A percentile compares a stretch with the other conserved stretches of the same genome.
phyloP scores from a whole-genome alignment of 2,113 vertebrate species.

The Oncorhynchus keta region DNA sequence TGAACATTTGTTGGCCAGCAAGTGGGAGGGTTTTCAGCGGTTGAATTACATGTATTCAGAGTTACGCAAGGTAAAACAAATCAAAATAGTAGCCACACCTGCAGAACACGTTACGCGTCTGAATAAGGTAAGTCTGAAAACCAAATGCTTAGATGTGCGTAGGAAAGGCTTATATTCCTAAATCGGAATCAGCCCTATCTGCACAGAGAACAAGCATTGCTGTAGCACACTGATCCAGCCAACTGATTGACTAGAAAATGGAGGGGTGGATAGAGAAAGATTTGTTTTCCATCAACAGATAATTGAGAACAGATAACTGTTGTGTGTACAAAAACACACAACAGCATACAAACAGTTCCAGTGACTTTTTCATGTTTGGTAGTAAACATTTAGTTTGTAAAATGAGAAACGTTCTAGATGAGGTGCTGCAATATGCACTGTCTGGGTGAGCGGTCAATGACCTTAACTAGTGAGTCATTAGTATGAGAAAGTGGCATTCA shows the following conservation, averaged over 20 bases:
- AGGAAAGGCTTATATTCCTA: no score
- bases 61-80: no score
- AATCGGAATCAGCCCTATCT: no score
- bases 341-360: no score
- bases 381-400: neutral
- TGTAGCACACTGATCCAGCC: neutral
- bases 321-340: neutral
- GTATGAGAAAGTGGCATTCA: neutral
- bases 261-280: neutral
- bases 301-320: neutral
- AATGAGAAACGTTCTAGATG: neutral
- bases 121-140: no score
- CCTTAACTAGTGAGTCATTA: constrained; percentile 1
- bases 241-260: neutral
- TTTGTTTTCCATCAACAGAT: neutral
- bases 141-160: no score
- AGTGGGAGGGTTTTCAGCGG: no score
- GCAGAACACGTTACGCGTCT: no score
- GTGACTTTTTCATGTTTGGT: neutral
- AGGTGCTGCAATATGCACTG: neutral
- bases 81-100: no score
- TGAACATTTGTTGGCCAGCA: no score
- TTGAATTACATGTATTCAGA: no score
- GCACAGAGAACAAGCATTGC: no score
- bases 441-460: neutral